phyloP scores from a whole-genome alignment of 1,140 invertebrate genomes.

The Heliconius hermathena region DNA sequence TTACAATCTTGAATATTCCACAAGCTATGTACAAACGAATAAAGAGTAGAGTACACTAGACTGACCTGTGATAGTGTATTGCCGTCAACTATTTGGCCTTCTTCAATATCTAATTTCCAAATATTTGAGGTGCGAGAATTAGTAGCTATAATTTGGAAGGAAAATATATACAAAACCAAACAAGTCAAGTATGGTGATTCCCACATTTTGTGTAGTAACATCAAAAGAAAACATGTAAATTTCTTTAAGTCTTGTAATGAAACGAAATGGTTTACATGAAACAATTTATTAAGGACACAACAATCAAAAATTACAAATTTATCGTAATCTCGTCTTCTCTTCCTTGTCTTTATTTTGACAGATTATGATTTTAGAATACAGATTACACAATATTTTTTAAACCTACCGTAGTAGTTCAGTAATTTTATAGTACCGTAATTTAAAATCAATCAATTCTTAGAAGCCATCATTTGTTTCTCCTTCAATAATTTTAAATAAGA shows the following conservation, averaged over 20 bases:
- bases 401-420: background rate
- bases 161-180: constrained; percentile 82
- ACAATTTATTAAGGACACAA: constrained; percentile 47
- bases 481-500: no score
- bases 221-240: constrained; percentile 66
- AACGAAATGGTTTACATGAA: constrained; percentile 41
- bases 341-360: constrained; percentile 55
- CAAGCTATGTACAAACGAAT: background rate
- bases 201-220: constrained; percentile 69
- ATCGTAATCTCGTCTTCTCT: constrained; percentile 55
- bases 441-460: no score
- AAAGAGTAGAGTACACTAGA: background rate
- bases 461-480: no score
- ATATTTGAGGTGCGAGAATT: constrained; percentile 88
- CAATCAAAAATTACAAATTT: constrained; percentile 55
- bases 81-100: constrained; percentile 85
- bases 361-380: constrained; percentile 27
- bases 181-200: constrained; percentile 80
- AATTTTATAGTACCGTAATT: background rate
- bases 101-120: constrained; percentile 87
- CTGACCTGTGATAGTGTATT: constrained; percentile 80
- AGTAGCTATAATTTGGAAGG: constrained; percentile 86
- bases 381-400: background rate
- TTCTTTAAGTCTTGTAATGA: constrained; percentile 40
- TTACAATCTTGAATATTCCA: constrained; percentile 14